Base-by-base conservation (phyloP, 2,797 vertebrate genomes). In the Saguinus oedipus region DNA sequence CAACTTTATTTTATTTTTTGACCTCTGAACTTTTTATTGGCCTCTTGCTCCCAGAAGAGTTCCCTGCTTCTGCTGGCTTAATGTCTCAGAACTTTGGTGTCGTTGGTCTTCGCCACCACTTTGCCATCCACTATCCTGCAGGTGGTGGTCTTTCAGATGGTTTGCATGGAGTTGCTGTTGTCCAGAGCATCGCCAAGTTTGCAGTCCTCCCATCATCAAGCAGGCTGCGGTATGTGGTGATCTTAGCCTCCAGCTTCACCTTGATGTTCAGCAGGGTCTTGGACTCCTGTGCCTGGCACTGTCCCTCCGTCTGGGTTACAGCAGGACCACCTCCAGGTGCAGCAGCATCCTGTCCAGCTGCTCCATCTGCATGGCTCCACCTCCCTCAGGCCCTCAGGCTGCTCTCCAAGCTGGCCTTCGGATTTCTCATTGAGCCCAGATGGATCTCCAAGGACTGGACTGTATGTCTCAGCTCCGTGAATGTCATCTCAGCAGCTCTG, bases 361-460 rank as follows among this genome's bases (percentile, higher is more conserved):
- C 57, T 48, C 2, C 7, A 48, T 10, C 75, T 80, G 30, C 57
- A 68, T 33, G 6, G 30, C 30, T 30, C 13, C 6, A 33, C 30
- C 30, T 64, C 30, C 61, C 61, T 33, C 30, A 14, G 61, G 61
- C 61, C 61, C 61, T 33, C 30, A 64, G 61, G 61, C 61, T 64
- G 30, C 33, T 64, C 61, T 33, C 30, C 61, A 33, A 33, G 30
- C 13, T 64, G 27, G 14, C 14, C 61, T 15, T 64, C 14, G 15
- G 61, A 33, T 64, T 33, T 64, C 48, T 24, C 20, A 36, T 24
- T 30, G 19, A 79, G 30, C 99, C 99, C 97, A 99, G 98, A 46
- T 99, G 99, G 0, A 99, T 99, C 97, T 99, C 99, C 97, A 99
- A 95, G 9, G 99, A 99, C 97, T 99, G 99, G 19, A 99, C 0